These are phyloP conservation scores for Anolis carolinensis DNA, from an alignment of 2,113 vertebrate genomes.

Conservation along the genomic window DNA sequence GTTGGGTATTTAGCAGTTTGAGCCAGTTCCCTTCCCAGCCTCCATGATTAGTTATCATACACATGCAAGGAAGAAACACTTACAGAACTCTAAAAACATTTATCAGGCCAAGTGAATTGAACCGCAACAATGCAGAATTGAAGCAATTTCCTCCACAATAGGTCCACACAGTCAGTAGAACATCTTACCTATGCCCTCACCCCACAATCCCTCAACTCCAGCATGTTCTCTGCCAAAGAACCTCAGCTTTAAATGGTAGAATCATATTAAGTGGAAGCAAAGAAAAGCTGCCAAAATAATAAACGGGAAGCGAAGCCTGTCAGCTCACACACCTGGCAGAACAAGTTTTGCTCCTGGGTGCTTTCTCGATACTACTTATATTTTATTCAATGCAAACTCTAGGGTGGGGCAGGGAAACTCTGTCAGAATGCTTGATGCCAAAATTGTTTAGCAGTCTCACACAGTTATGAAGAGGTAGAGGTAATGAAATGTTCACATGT, in stretches of 20 bases:
- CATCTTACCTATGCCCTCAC: no score
- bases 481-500: not conserved
- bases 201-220: not conserved
- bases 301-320: not conserved
- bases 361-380: not conserved
- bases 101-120: not conserved
- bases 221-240: not conserved
- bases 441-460: not conserved
- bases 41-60: not conserved
- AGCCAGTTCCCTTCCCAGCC: not conserved
- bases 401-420: not conserved
- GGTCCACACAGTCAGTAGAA: not conserved
- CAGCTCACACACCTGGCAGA: not conserved
- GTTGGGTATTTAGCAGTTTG: not conserved
- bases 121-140: not conserved
- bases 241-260: not conserved
- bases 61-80: not conserved
- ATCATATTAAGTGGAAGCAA: no score
- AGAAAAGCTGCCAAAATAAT: not conserved
- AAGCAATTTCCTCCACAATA: not conserved
- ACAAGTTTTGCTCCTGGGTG: not conserved
- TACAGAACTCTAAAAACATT: not conserved
- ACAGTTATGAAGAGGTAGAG: not conserved
- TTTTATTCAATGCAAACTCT: slow-evolving; percentile 2
- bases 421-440: not conserved